Evolutionary conservation across 2,888 invertebrate genomes (phyloP).

Genomic region (Pandemis corylana): DNA sequence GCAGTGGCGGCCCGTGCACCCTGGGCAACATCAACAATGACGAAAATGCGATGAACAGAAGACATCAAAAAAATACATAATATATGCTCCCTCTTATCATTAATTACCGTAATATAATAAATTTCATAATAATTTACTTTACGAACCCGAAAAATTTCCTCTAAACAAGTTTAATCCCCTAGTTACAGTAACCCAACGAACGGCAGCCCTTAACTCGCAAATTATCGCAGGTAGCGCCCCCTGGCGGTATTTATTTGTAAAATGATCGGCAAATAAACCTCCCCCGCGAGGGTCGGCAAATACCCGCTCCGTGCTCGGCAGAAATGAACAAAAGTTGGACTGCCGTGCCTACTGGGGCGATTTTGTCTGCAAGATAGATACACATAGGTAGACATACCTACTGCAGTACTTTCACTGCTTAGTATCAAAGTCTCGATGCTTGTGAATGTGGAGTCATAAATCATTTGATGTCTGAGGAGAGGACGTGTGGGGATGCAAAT

Average conservation of each 20-base stretch:
- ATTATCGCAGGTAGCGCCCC: constrained; percentile 59
- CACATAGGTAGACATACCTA: background rate
- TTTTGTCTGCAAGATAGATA: constrained; percentile 46
- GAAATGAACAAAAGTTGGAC: constrained; percentile 55
- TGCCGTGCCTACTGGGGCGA: constrained; percentile 37
- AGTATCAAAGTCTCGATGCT: too few relatives aligned
- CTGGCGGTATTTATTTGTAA: constrained; percentile 72
- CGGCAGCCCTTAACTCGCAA: constrained; percentile 50
- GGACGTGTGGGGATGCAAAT: too few relatives aligned
- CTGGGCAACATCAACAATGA: too few relatives aligned
- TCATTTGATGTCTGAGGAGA: too few relatives aligned
- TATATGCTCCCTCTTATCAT: too few relatives aligned
- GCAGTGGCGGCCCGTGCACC: too few relatives aligned
- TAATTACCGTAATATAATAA: too few relatives aligned
- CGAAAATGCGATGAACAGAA: too few relatives aligned
- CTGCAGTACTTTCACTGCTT: background rate
- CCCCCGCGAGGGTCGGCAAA: constrained; percentile 58
- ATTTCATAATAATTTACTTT: background rate
- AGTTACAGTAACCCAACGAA: constrained; percentile 42
- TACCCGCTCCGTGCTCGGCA: constrained; percentile 50
- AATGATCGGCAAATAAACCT: constrained; percentile 75
- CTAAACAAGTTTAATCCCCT: constrained; percentile 11
- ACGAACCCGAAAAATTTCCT: background rate
- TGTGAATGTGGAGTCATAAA: too few relatives aligned
- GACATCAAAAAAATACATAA: too few relatives aligned